Percentiles rank a stretch among this genome's conserved stretches.
Conservation (phyloP, 2,113 vertebrate species). For the Microcebus tavaratra region DNA sequence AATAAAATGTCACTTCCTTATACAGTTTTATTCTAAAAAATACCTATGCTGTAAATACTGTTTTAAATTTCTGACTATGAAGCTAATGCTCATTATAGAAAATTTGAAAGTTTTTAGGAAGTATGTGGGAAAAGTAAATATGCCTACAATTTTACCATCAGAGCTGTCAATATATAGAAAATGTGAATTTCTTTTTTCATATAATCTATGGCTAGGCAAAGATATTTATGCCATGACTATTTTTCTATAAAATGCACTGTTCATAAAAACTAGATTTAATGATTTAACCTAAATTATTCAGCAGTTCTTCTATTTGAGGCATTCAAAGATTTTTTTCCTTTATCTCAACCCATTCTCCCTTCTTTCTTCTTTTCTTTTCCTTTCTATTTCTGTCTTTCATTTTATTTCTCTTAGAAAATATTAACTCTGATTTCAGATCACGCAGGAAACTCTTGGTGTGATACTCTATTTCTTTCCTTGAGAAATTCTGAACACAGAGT, state of each 20-base stretch:
- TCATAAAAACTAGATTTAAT: neutral
- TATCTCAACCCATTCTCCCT: neutral
- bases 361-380: neutral
- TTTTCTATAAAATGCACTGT: neutral
- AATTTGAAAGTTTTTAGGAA: conserved; percentile 23
- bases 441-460: neutral
- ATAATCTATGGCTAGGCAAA: neutral
- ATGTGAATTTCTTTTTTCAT: neutral
- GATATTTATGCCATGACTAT: neutral
- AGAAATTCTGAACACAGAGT: neutral
- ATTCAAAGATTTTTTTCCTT: neutral
- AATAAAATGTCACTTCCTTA: conserved; percentile 69
- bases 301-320: neutral
- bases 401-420: neutral
- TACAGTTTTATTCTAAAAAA: conserved; percentile 52
- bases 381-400: neutral
- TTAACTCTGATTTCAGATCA: neutral
- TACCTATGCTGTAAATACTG: conserved; percentile 24
- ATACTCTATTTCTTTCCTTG: neutral
- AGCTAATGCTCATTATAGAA: conserved; percentile 37
- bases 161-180: neutral
- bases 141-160: neutral
- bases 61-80: conserved; percentile 49
- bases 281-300: neutral
- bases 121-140: neutral